Base-by-base conservation (phyloP, 2,113 vertebrate species). In the Crypturellus undulatus region DNA sequence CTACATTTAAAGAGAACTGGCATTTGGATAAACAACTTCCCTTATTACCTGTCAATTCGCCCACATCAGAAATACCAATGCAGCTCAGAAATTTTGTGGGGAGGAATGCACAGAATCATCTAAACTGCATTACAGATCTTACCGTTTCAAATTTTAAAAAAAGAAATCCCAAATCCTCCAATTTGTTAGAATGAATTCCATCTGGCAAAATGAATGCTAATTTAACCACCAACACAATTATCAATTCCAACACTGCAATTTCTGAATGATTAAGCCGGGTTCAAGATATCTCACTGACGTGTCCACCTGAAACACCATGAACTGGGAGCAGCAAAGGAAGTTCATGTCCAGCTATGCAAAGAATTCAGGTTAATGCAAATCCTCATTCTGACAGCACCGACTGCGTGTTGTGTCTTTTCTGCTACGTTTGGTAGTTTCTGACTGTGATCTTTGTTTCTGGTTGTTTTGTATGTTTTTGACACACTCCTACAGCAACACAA, bases 351-450 rank as follows among this genome's bases (percentile, higher is more conserved):
- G 63, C 47, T 19, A 4, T 0, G 5, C 12, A 30, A 20, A 14
- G 51, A 16, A 32, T 0, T 7, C 25, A 22, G 56, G 17, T 22
- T 10, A 10, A 14, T 0, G 5, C 0, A 16, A 79, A 12, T 21
- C 56, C 43, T 65, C 4, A 1, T 30, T 49, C 17, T 20, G 25
- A 68, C 12, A 26, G 51, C 51, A 38, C 1, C 13, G 40, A 20
- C 60, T 3, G 22, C 21, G 7, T 6, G 0, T 2, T 6, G 4
- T 6, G 47, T 1, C 0, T 5, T 5, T 49, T 22, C 68, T 38
- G 38, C 38, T 38, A 30, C 0, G 1, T 8, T 77, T 36, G 20
- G 5, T 1, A 19, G 20, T 52, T 52, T 52, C 25, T 26, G 11
- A 25, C 51, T 49, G 17, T 49, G 8, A 2, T 51, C 24, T 52